These are phyloP conservation scores for Acrossocheilus fasciatus DNA, from an alignment of 2,797 vertebrate genomes.

Conservation along the genomic window DNA sequence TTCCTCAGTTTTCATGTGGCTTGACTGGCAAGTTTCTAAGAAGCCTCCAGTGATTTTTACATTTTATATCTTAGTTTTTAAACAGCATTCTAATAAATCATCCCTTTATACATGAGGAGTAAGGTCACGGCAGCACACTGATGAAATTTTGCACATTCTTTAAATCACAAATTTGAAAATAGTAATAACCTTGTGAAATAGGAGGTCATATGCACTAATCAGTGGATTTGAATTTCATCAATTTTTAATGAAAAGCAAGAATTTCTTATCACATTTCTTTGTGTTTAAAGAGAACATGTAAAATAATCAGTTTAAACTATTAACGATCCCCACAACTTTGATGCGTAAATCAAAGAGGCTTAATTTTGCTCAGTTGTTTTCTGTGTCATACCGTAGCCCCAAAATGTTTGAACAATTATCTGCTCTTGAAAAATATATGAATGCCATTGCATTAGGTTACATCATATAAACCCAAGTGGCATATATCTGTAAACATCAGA, in stretches of 20 bases:
- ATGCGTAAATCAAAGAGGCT: background rate
- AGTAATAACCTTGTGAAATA: background rate
- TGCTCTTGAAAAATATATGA: background rate
- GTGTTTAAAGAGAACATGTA: background rate
- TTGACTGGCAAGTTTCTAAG: background rate
- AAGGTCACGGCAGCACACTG: background rate
- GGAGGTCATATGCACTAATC: background rate
- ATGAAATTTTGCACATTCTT: background rate
- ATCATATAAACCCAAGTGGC: background rate
- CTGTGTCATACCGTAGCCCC: background rate
- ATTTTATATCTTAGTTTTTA: background rate
- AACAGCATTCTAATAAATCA: background rate
- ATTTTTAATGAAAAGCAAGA: background rate
- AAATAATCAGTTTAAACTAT: background rate
- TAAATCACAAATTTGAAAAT: background rate
- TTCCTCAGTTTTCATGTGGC: background rate
- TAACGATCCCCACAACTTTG: background rate
- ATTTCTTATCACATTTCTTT: background rate
- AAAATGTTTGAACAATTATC: background rate
- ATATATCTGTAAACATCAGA: background rate
- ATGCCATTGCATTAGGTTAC: background rate
- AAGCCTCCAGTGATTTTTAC: background rate
- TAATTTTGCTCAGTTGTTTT: background rate
- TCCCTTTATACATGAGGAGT: background rate
- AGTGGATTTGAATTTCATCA: background rate